A percentile compares a stretch with the other conserved stretches of the same genome.
Evolutionary conservation across 2,113 vertebrate genomes (phyloP).

Genomic region (Cryptoleucopteryx plumbea): DNA sequence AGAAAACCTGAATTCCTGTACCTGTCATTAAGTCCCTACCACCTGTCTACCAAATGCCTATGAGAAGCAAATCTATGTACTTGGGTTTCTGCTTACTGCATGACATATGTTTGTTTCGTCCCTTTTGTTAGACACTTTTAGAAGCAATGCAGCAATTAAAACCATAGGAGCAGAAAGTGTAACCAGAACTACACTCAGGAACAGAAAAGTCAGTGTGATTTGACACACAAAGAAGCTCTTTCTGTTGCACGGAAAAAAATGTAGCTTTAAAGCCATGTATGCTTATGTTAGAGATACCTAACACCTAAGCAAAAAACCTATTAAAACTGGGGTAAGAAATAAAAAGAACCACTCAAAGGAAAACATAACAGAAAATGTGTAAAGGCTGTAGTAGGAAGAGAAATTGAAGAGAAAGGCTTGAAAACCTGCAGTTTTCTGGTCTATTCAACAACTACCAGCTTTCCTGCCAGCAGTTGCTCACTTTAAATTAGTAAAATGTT

Average conservation of each 20-base stretch:
- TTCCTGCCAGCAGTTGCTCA: background rate
- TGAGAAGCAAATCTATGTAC: background rate
- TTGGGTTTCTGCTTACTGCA: background rate
- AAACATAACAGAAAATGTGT: background rate
- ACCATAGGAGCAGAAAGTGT: background rate
- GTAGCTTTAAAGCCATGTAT: background rate
- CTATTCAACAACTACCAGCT: background rate
- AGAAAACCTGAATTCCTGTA: background rate
- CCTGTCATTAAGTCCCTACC: background rate
- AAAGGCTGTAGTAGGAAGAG: background rate
- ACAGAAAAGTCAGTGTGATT: background rate
- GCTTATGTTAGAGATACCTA: background rate
- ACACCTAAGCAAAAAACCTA: background rate
- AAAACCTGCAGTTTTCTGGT: background rate
- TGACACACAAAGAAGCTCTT: background rate
- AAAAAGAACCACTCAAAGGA: background rate
- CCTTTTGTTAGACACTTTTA: background rate
- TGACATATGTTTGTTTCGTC: background rate
- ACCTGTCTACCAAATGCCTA: background rate
- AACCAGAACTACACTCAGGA: background rate
- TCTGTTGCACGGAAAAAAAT: background rate
- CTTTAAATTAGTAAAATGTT: background rate
- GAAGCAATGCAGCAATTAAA: background rate
- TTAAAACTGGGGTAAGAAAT: background rate
- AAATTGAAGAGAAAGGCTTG: background rate